Conservation (phyloP, 2,797 vertebrate genomes). For the Ptychobarbus kaznakovi region DNA sequence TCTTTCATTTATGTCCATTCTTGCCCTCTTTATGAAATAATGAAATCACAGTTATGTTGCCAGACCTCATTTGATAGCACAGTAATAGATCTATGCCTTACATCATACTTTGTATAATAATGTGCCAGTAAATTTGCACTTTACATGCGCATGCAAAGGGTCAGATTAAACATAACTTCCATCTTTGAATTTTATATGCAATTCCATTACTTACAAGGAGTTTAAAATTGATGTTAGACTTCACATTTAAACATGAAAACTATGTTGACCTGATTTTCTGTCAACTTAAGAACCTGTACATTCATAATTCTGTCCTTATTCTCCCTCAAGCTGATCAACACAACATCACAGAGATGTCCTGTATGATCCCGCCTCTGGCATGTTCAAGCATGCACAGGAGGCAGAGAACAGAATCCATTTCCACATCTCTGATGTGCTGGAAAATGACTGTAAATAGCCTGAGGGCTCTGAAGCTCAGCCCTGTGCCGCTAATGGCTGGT, state of each 20-base stretch:
- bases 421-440: conserved; percentile 41
- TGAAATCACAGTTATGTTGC: neutral
- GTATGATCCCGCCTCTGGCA: neutral
- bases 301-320: neutral
- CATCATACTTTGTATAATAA: neutral
- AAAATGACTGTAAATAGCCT: conserved; percentile 51
- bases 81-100: neutral
- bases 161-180: neutral
- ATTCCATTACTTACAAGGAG: neutral
- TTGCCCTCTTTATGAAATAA: neutral
- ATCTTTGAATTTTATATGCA: neutral
- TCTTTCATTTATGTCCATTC: neutral
- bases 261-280: neutral
- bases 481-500: conserved; percentile 24
- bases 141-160: neutral
- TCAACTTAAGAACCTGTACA: neutral
- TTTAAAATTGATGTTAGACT: neutral
- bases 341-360: neutral
- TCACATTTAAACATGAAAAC: neutral
- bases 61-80: neutral
- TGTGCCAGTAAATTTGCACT: neutral
- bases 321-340: neutral
- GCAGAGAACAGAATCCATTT: conserved; percentile 8
- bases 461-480: conserved; percentile 9
- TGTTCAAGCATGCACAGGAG: conserved; percentile 10